Base-by-base conservation (phyloP, 2,888 invertebrate species). In the Mylabris sibirica region DNA sequence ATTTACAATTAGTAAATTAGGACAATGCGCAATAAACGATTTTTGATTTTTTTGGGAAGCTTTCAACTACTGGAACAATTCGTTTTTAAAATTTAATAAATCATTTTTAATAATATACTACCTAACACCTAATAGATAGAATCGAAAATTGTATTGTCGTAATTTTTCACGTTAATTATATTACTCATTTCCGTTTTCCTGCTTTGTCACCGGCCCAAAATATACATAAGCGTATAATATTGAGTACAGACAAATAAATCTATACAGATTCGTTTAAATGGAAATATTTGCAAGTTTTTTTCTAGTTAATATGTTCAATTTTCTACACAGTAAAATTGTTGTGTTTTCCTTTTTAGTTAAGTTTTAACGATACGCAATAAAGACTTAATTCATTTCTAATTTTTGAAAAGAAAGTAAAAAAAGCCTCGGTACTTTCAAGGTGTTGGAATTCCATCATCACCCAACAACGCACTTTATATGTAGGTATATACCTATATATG, bases 331-430 rank as follows among this genome's bases (percentile, higher is more conserved):
- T 26, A 26, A 5, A 9, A 34, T 38, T 12, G 2, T 12, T 12
- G 12, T 3, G 12, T 12, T 44, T 17, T 5, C 4, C 6, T 60
- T 60, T 38, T 38, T 38, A 22, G 26, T 35, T 30, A 5, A 6
- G 0, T 44, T 6, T 44, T 44, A 11, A 12, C 11, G 35, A 35
- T 14, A n/a, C 5, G 9, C 22, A 35, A 26, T 60, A 35, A 60
- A 60, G 60, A 60, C 35, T 20, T 60, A 60, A 60, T 60, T 60
- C 9, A n/a, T 60, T 38, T n/a, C 3, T 34, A 60, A 38, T 34
- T 35, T 22, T n/a, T 14, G 34, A 60, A 60, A 60, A 34, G 2
- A 34, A 26, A 17, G 1, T 1, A 20, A 20, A 49, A 49, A 11
- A 20, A 49, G n/a, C 5, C 0, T 44, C 14, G 38, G 12, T 12